phyloP scores from a whole-genome alignment of 2,797 vertebrate species.

The Lepilemur septentrionalis region DNA sequence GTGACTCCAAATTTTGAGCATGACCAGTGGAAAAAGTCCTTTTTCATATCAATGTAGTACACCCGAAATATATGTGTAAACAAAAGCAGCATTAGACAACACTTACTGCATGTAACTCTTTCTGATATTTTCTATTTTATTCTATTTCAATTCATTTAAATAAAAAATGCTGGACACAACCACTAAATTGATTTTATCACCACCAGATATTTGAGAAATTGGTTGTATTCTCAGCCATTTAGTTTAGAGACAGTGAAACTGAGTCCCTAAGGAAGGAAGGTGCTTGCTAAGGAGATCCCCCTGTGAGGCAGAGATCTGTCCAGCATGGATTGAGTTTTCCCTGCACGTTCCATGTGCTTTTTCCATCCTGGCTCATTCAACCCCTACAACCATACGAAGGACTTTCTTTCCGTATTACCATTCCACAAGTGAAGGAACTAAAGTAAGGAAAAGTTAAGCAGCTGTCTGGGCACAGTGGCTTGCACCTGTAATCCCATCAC shows the following conservation, averaged over 20 bases:
- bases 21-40: not conserved
- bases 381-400: not conserved
- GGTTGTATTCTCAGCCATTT: not conserved
- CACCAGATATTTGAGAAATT: not conserved
- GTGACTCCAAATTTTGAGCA: not conserved
- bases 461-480: not conserved
- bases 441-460: not conserved
- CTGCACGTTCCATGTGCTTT: not conserved
- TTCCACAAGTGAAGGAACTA: not conserved
- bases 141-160: not conserved
- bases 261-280: not conserved
- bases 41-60: not conserved
- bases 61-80: not conserved
- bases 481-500: not conserved
- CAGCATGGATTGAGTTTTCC: not conserved
- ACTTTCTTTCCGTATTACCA: not conserved
- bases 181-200: not conserved
- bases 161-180: not conserved
- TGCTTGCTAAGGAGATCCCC: not conserved
- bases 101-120: not conserved
- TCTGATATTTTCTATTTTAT: not conserved
- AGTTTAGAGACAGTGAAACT: not conserved
- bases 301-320: not conserved
- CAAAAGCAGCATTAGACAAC: not conserved
- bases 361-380: not conserved